Evolutionary conservation across 2,113 vertebrate species (phyloP), one percentile per base, ranked within the genome.

Genomic region (Anoplopoma fimbria): DNA sequence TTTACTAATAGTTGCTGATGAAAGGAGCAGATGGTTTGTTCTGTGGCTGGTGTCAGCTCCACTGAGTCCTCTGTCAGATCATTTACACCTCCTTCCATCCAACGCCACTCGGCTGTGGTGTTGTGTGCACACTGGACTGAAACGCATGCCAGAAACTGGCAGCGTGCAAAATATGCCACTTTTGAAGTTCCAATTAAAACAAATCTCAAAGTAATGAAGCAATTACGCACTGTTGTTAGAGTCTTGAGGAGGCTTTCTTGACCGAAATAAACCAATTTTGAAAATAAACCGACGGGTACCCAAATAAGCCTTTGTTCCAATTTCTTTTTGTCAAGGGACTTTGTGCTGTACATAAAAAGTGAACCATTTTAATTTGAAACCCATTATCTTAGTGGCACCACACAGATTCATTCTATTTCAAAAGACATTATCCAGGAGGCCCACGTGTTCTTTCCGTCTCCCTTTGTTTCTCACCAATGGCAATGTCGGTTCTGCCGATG

Each of bases 21-120:
- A 95, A 93, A 92, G 91, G 92, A 95, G 89, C 95, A 96, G 95
- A 95, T 96, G 95, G 95, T 93, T 90, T 88, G 86, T 88, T 89
- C 86, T 75, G 90, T 85, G 91, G 90, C 88, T 94, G 86, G 86
- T 94, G 94, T 94, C 93, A 92, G 90, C 91, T 92, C 91, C 90
- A 86, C 91, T 65, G 92, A 94, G 91, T 93, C 93, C 86, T 88
- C 94, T 93, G 93, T 95, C 93, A 95, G 92, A 94, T 94, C 92
- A 93, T 95, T 95, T 94, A 94, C 94, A 95, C 94, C 93, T 95
- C 90, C 82, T 82, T 85, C 87, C 81, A 83, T 89, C 89, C 77
- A 86, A 84, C 71, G 74, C 87, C 87, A 84, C 88, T 92, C 87
- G 81, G 89, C 91, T 90, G 87, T 79, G 90, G 88, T 89, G 89